Percentiles rank a stretch among this genome's conserved stretches.
Conservation (phyloP, 1,140 invertebrate genomes). For the Rhopalosiphum padi region DNA sequence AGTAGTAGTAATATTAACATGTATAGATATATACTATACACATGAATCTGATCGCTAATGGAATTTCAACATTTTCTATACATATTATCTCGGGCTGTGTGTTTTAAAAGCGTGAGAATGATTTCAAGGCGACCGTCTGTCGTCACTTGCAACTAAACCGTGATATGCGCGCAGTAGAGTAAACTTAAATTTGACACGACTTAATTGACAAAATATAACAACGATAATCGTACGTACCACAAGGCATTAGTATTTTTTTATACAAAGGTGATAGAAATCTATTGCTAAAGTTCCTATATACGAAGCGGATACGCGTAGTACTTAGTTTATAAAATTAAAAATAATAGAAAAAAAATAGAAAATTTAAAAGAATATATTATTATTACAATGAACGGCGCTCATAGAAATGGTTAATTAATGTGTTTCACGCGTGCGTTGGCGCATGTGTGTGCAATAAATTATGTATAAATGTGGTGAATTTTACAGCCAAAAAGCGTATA, state of each 20-base stretch:
- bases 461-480: neutral
- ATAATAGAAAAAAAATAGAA: too few relatives aligned
- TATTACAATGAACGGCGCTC: too few relatives aligned
- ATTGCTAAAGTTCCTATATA: neutral
- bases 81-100: neutral
- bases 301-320: neutral
- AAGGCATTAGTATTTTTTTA: too few relatives aligned
- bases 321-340: neutral
- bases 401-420: constrained; percentile 29
- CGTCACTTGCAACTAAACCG: too few relatives aligned
- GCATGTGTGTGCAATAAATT: neutral
- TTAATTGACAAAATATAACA: neutral
- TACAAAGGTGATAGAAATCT: neutral
- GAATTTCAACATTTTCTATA: constrained; percentile 39
- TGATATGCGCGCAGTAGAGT: neutral
- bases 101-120: constrained; percentile 46
- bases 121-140: neutral
- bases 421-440: neutral
- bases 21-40: neutral
- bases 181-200: neutral
- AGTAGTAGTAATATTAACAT: neutral
- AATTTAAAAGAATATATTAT: too few relatives aligned
- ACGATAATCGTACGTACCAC: neutral
- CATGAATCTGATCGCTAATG: constrained; percentile 38
- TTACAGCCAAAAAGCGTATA: neutral